These are phyloP conservation scores for Gastrophryne carolinensis DNA, from an alignment of 2,797 vertebrate species.

Conservation along the genomic window DNA sequence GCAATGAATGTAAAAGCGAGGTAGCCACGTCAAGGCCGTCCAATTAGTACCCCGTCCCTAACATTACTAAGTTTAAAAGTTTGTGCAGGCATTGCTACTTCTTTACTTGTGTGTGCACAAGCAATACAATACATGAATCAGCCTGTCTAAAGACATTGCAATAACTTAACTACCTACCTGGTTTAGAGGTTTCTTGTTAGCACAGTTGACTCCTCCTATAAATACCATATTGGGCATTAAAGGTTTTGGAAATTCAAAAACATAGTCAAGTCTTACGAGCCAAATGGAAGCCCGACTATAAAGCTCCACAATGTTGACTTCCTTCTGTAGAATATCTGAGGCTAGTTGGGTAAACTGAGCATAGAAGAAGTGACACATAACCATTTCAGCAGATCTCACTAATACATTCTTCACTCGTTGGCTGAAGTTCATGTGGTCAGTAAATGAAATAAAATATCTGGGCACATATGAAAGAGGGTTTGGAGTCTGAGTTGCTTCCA, in stretches of 20 bases:
- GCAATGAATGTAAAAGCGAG: no score
- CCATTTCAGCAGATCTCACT: conserved; percentile 46
- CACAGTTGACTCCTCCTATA: conserved; percentile 81
- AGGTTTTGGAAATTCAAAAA: conserved; percentile 72
- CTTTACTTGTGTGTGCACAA: no score
- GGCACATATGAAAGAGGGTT: conserved; percentile 63
- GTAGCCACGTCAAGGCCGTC: no score
- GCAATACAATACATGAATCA: no score
- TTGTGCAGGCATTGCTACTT: no score
- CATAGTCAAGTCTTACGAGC: conserved; percentile 74
- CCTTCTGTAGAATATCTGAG: conserved; percentile 61
- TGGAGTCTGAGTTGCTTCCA: conserved; percentile 56
- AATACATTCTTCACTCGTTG: conserved; percentile 61
- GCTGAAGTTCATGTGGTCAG: conserved; percentile 58
- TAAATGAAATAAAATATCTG: conserved; percentile 57
- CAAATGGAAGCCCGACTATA: conserved; percentile 62
- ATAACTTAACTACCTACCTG: conserved; percentile 66
- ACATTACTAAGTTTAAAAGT: no score
- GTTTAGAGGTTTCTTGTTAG: conserved; percentile 63
- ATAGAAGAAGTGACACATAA: conserved; percentile 60
- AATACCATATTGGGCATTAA: conserved; percentile 79
- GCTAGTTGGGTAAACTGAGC: conserved; percentile 55
- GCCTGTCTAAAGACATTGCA: no score
- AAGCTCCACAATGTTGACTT: conserved; percentile 51
- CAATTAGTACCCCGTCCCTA: no score